Percentiles rank a stretch among this genome's conserved stretches.
Conservation (phyloP, 2,797 vertebrate species). For the Eutrigla gurnardus region DNA sequence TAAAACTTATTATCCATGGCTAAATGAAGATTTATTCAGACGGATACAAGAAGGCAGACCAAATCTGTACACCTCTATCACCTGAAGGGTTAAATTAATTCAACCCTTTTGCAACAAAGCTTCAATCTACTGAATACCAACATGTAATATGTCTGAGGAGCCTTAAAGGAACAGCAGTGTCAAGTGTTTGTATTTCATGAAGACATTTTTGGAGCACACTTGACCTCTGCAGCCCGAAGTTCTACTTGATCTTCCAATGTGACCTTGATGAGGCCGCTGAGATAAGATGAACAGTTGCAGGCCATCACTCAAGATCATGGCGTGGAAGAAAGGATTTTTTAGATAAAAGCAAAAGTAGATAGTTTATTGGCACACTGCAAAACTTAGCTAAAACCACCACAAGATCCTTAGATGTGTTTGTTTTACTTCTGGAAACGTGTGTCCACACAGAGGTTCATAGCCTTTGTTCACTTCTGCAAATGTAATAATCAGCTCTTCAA, state of each 20-base stretch:
- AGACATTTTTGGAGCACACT: conserved; percentile 35
- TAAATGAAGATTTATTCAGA: neutral
- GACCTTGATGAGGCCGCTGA: conserved; percentile 17
- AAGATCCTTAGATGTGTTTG: neutral
- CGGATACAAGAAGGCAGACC: neutral
- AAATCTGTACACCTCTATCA: neutral
- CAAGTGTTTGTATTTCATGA: conserved; percentile 42
- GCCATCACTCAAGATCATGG: neutral
- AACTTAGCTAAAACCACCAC: neutral
- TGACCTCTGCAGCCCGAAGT: conserved; percentile 38
- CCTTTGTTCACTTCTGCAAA: conserved; percentile 23
- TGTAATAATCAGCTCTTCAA: conserved; percentile 33
- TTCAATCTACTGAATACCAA: conserved; percentile 45
- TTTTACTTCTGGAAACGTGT: neutral
- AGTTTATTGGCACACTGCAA: neutral
- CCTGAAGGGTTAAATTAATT: conserved; percentile 32
- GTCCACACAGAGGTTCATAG: conserved; percentile 1
- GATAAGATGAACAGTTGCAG: conserved; percentile 2
- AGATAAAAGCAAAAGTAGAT: neutral
- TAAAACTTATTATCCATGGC: neutral
- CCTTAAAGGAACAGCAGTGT: conserved; percentile 24
- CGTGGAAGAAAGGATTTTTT: conserved; percentile 1
- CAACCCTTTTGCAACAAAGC: conserved; percentile 12
- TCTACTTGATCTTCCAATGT: conserved; percentile 41
- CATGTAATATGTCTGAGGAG: conserved; percentile 45